Conservation (phyloP, 2,888 invertebrate genomes). For the Strigamia transsilvanica region DNA sequence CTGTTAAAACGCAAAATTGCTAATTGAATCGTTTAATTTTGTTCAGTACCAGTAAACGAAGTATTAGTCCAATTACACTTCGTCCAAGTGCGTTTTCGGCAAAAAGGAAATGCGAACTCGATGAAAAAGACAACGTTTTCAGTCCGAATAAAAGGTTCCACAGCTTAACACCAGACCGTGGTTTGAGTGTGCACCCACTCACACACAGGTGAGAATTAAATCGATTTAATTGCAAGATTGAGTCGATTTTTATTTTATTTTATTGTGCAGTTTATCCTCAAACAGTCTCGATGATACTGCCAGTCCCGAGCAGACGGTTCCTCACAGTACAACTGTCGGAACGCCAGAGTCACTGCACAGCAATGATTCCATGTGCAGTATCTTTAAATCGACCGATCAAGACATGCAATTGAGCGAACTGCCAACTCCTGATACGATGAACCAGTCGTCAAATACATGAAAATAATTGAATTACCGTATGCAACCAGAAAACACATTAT, state of each 20-base stretch:
- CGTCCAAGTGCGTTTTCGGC: neutral
- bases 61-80: slow-evolving; percentile 9
- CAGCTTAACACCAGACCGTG: slow-evolving; percentile 37
- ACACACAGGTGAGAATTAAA: slow-evolving; percentile 51
- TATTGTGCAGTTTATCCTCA: slow-evolving; percentile 57
- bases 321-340: slow-evolving; percentile 70
- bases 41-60: neutral
- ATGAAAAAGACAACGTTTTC: neutral
- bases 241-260: neutral
- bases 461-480: neutral
- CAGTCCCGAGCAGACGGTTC: slow-evolving; percentile 62
- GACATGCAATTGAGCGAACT: slow-evolving; percentile 56
- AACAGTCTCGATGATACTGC: slow-evolving; percentile 58
- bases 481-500: too few relatives aligned
- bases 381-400: slow-evolving; percentile 68
- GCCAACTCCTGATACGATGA: slow-evolving; percentile 51
- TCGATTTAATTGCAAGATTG: neutral
- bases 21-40: neutral
- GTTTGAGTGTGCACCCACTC: slow-evolving; percentile 49
- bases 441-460: neutral
- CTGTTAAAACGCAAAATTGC: neutral
- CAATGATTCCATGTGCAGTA: slow-evolving; percentile 70
- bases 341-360: slow-evolving; percentile 72
- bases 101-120: slow-evolving; percentile 32
- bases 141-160: slow-evolving; percentile 50